Percentiles rank a stretch among this genome's conserved stretches.
Conservation (phyloP, 2,113 vertebrate species). For the Sardina pilchardus region DNA sequence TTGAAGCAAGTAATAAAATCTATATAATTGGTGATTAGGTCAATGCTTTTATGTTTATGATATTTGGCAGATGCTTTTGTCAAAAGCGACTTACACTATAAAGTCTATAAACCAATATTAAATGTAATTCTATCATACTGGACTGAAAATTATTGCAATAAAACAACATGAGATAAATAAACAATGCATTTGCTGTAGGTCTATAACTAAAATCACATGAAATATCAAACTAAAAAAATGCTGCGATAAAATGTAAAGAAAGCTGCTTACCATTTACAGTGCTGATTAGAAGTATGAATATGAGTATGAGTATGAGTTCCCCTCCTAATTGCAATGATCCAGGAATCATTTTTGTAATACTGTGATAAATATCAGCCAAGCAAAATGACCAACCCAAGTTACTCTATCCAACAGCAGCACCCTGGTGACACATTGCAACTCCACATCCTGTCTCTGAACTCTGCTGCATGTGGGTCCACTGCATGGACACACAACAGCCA, state of each 20-base stretch:
- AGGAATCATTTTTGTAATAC: not conserved
- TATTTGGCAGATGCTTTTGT: too few species aligned
- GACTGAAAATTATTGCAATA: not conserved
- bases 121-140: not conserved
- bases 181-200: not conserved
- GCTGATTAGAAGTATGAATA: not conserved
- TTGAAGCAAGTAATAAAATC: not conserved
- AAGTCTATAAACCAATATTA: too few species aligned
- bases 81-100: too few species aligned
- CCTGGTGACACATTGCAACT: not conserved
- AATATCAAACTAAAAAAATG: not conserved
- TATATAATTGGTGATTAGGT: not conserved
- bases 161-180: not conserved
- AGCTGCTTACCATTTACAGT: not conserved
- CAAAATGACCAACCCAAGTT: not conserved
- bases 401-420: not conserved
- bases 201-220: not conserved
- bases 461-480: not conserved
- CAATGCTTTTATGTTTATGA: not conserved
- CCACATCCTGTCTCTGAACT: constrained; percentile 4
- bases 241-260: not conserved
- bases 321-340: not conserved
- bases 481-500: constrained; percentile 58
- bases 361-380: not conserved
- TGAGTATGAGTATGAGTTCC: not conserved